These are phyloP conservation scores for Saturnia pavonia DNA, from an alignment of 2,888 invertebrate species.

Conservation along the genomic window DNA sequence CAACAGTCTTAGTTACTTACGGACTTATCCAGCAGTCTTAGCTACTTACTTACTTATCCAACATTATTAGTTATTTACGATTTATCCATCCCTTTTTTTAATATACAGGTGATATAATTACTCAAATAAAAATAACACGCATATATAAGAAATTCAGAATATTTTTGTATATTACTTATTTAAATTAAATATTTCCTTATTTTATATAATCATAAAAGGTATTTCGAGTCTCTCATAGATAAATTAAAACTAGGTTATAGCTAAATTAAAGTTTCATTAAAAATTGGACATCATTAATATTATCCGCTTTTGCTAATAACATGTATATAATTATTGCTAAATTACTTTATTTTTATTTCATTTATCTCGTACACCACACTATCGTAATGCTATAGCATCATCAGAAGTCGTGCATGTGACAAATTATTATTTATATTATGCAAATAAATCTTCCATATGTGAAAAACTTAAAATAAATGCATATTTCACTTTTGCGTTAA, in stretches of 20 bases:
- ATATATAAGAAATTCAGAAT: not conserved
- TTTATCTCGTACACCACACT: slow-evolving; percentile 30
- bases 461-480: not conserved
- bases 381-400: slow-evolving; percentile 14
- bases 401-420: not conserved
- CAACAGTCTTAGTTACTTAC: not conserved
- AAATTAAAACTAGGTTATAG: not conserved
- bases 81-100: not conserved
- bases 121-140: not conserved
- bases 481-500: not conserved
- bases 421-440: not conserved
- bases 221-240: not conserved
- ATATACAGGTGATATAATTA: not conserved
- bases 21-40: not conserved
- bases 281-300: slow-evolving; percentile 14
- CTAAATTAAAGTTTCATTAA: not conserved
- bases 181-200: not conserved
- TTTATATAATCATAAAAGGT: not conserved
- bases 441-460: not conserved
- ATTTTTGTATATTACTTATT: not conserved
- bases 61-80: not conserved
- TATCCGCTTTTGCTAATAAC: slow-evolving; percentile 21
- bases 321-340: slow-evolving; percentile 24
- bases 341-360: slow-evolving; percentile 18
- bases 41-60: not conserved